Evolutionary conservation across 2,797 vertebrate genomes (phyloP), one percentile per base, ranked within the genome.

Genomic region (Iguana delicatissima): DNA sequence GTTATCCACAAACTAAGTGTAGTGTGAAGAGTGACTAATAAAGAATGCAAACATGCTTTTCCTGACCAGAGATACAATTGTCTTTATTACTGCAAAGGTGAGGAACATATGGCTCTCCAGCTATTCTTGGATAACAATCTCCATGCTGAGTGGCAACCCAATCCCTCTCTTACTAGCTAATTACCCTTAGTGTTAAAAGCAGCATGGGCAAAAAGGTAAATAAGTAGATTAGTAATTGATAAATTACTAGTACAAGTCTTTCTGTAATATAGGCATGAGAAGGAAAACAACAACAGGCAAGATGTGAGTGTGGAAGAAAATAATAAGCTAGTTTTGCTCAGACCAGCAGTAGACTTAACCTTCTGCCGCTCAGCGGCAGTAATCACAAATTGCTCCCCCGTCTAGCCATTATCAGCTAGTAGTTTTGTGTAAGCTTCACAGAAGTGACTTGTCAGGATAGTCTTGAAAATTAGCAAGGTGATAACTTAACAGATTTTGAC

Each of bases 381-480:
- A 76, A 50, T 42, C 46, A n/a, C 73, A 89, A 89, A 84, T n/a
- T 80, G 38, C 16, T 64, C 57, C 59, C 73, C 59, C 83, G 50
- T 64, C 50, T 84, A 69, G 26, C 38, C 35, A 57, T 84, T 84
- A 84, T 69, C 46, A 72, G 29, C 35, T 7, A 55, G 26, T 46
- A 69, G 86, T 12, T 72, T 50, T 88, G 24, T 84, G 81, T 42
- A 84, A 87, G 73, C 72, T 29, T 69, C n/a, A 77, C 50, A 74
- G 35, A 88, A 80, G 29, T 72, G 29, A 72, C 29, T 84, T 88
- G 62, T 73, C 90, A 80, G 32, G 50, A 88, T 35, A 81, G 79
- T 38, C 80, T 62, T 52, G 57, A 35, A 86, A 84, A 90, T 90
- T 87, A 83, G 80, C 38, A 46, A 86, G 76, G 67, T 59, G 35